Evolutionary conservation across 1,140 invertebrate genomes (phyloP).

Genomic region (Elymnias hypermnestra): DNA sequence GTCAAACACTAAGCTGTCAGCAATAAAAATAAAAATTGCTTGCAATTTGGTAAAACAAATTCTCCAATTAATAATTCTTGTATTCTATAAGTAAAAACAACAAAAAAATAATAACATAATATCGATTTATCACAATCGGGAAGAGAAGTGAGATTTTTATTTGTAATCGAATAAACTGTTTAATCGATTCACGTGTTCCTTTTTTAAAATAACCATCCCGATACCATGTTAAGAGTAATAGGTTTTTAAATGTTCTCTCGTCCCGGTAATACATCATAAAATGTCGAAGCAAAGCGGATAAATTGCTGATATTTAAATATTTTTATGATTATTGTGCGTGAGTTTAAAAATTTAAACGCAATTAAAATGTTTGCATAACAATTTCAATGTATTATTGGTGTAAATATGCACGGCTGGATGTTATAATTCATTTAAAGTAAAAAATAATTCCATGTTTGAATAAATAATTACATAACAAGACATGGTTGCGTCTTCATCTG

Average conservation of each 20-base stretch:
- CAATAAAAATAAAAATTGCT: background rate
- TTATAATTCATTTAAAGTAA: background rate
- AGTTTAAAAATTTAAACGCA: constrained; percentile 25
- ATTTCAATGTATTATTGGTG: background rate
- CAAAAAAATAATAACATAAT: constrained; percentile 17
- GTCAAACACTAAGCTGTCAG: too few species aligned
- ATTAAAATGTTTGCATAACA: constrained; percentile 35
- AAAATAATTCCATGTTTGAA: background rate
- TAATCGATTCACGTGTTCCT: constrained; percentile 40
- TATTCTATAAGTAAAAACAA: constrained; percentile 4
- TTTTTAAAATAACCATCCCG: constrained; percentile 16
- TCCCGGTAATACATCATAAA: constrained; percentile 39
- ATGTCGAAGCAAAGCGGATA: constrained; percentile 29
- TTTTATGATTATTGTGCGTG: constrained; percentile 36
- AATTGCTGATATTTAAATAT: constrained; percentile 37
- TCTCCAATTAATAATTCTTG: constrained; percentile 10
- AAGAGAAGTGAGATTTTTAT: constrained; percentile 29
- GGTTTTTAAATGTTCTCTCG: constrained; percentile 47
- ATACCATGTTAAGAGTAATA: constrained; percentile 41
- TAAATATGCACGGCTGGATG: background rate
- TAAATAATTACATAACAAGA: too few species aligned
- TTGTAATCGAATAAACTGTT: constrained; percentile 36
- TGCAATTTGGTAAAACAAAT: constrained; percentile 6
- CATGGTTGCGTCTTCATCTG: too few species aligned
- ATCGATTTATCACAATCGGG: constrained; percentile 26